Conservation (phyloP, 2,113 vertebrate genomes). For the Limanda limanda region DNA sequence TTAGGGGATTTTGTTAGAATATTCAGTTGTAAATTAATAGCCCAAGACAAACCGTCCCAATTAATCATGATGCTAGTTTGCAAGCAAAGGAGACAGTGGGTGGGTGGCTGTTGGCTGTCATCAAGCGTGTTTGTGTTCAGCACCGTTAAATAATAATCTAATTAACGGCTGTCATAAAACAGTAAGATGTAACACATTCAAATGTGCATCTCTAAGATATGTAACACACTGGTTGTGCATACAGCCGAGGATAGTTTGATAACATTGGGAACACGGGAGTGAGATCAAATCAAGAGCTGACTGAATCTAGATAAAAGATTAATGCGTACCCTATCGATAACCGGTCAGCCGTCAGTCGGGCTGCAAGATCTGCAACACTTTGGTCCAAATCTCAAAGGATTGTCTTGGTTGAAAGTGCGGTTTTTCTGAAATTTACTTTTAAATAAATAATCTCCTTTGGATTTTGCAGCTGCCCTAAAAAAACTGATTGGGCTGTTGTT, state of each 20-base stretch:
- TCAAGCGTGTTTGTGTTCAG: slow-evolving; percentile 52
- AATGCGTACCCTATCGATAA: slow-evolving; percentile 58
- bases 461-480: background rate
- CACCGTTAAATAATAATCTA: slow-evolving; percentile 66
- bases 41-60: slow-evolving; percentile 16
- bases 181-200: slow-evolving; percentile 58
- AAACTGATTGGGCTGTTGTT: background rate
- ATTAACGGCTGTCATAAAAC: slow-evolving; percentile 60
- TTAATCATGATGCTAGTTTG: slow-evolving; percentile 33
- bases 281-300: slow-evolving; percentile 57
- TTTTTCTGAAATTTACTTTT: slow-evolving; percentile 6
- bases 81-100: slow-evolving; percentile 47
- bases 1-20: slow-evolving; percentile 24
- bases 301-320: slow-evolving; percentile 64
- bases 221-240: slow-evolving; percentile 1
- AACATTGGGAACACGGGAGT: slow-evolving; percentile 20
- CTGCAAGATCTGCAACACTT: slow-evolving; percentile 34
- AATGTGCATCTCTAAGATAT: slow-evolving; percentile 34
- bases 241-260: slow-evolving; percentile 31
- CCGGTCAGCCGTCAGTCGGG: slow-evolving; percentile 14
- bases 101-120: slow-evolving; percentile 63
- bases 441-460: slow-evolving; percentile 30
- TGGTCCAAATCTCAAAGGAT: slow-evolving; percentile 39
- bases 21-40: slow-evolving; percentile 35
- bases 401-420: slow-evolving; percentile 25